Evolutionary conservation across 2,888 invertebrate species (phyloP), one percentile per base, ranked within the genome.

Genomic region (Tinea trinotella): DNA sequence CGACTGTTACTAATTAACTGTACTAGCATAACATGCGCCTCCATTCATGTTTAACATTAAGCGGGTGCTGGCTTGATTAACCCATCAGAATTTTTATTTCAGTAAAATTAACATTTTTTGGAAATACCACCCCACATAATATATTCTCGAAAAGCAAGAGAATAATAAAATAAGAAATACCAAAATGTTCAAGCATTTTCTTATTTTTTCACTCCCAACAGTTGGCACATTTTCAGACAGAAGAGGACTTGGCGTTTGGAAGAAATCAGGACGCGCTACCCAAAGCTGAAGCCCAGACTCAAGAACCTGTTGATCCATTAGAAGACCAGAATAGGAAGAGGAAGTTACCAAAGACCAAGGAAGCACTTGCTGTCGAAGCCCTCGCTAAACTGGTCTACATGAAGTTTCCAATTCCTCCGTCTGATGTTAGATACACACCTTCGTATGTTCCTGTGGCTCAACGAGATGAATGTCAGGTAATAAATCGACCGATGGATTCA

Each of bases 181-280:
- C n/a, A n/a, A n/a, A n/a, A n/a, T n/a, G n/a, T n/a, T n/a, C n/a
- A n/a, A n/a, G n/a, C n/a, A n/a, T n/a, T n/a, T n/a, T n/a, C n/a
- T 22, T 22, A 22, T 30, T 2, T 30, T 30, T 4, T 30, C n/a
- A 7, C n/a, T 30, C n/a, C n/a, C n/a, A 30, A 1, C 58, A 83
- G 82, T 59, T 82, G n/a, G 81, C 82, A 10, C 81, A 81, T 59
- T 83, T 82, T 55, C 83, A 83, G 76, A 80, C 76, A 0, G 68
- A 81, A n/a, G 83, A 83, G 59, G 82, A 82, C 57, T 68, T 70
- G 40, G 74, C 72, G 52, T 81, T 82, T 12, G 79, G 74, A 5
- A 9, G 12, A 24, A 20, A 22, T 9, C n/a, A n/a, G 30, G 10
- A 20, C 13, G 20, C 1, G 22, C 15, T 13, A 18, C 12, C n/a